Evolutionary conservation across 2,113 vertebrate species (phyloP).

Genomic region (Silurus glanis): DNA sequence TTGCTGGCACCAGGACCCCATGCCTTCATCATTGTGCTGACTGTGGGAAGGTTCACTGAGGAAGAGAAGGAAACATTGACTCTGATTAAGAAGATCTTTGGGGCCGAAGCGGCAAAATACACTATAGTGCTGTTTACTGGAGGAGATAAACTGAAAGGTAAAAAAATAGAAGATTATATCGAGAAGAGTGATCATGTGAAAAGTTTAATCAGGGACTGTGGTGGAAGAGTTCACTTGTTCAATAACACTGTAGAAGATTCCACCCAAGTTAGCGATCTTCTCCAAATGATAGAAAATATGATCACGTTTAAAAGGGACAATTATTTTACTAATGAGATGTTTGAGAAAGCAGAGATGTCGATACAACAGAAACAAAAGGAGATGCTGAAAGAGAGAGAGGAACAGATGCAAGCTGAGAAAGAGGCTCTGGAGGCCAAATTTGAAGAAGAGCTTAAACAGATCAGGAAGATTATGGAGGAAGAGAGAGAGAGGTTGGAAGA

Average conservation of each 20-base stretch:
- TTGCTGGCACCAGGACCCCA: conserved; percentile 42
- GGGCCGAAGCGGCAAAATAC: not conserved
- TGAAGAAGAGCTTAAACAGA: not conserved
- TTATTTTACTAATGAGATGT: conserved; percentile 38
- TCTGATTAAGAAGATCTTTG: not conserved
- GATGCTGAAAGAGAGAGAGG: not conserved
- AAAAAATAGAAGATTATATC: not conserved
- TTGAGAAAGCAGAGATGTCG: conserved; percentile 5
- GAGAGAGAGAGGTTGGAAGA: not conserved
- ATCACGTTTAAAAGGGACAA: not conserved
- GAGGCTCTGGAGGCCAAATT: not conserved
- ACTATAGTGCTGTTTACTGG: not conserved
- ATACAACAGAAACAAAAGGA: conserved; percentile 3
- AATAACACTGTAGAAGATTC: not conserved
- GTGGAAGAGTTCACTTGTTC: not conserved
- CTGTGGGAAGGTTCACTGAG: not conserved
- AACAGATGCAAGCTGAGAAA: not conserved
- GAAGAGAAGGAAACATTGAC: not conserved
- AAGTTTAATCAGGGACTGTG: not conserved
- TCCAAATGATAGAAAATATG: not conserved
- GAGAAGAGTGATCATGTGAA: not conserved
- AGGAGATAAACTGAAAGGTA: not conserved
- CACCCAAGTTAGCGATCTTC: not conserved
- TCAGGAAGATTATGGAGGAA: not conserved
- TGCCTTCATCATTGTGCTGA: conserved; percentile 28